Conservation (phyloP, 2,113 vertebrate species). For the Dasypus novemcinctus region DNA sequence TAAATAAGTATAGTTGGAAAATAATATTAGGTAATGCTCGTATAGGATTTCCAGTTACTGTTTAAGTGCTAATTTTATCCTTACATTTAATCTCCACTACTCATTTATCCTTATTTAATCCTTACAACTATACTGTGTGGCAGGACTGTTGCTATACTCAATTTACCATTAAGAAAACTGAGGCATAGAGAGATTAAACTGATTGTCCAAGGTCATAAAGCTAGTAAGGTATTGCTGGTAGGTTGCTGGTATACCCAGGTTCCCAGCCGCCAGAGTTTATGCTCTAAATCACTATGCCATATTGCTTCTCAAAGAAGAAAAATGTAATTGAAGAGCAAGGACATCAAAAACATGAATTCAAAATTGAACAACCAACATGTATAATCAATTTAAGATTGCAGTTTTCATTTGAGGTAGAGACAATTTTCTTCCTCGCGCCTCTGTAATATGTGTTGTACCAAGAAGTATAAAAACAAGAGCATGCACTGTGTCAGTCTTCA, state of each 20-base stretch:
- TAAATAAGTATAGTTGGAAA: neutral
- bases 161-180: neutral
- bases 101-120: neutral
- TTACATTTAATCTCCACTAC: neutral
- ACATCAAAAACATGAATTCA: conserved; percentile 53
- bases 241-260: neutral
- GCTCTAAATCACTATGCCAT: neutral
- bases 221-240: neutral
- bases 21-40: neutral
- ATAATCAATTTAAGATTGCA: conserved; percentile 53
- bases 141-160: neutral
- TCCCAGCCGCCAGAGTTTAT: neutral
- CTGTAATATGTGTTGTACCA: conserved; percentile 52
- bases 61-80: neutral
- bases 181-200: neutral
- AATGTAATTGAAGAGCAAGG: conserved; percentile 36
- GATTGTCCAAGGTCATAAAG: neutral
- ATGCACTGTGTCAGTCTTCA: neutral
- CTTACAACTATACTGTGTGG: neutral
- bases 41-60: neutral
- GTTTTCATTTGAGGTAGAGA: conserved; percentile 55
- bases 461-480: conserved; percentile 44
- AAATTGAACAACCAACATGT: conserved; percentile 51
- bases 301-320: conserved; percentile 5
- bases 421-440: conserved; percentile 53